Percentiles rank a stretch among this genome's conserved stretches.
These are phyloP conservation scores for Monopterus albus DNA, from an alignment of 2,113 vertebrate genomes.

Conservation along the genomic window DNA sequence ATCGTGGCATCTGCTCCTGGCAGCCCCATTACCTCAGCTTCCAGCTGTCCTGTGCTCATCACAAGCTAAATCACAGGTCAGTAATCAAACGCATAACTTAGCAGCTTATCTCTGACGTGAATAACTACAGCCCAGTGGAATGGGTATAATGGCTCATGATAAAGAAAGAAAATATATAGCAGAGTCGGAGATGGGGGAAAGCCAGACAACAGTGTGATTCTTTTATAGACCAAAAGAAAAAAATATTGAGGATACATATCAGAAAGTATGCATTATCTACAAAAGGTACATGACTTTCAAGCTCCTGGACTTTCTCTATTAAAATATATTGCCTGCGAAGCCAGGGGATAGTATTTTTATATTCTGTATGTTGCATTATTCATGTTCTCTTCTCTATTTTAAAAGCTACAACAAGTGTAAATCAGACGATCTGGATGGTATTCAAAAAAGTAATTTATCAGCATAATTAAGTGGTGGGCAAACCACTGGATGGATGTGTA, in stretches of 20 bases:
- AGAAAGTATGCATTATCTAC: neutral
- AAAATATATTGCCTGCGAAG: conserved; percentile 28
- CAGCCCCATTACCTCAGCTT: conserved; percentile 46
- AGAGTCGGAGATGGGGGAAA: neutral
- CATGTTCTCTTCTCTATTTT: conserved; percentile 35
- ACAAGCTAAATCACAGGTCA: conserved; percentile 23
- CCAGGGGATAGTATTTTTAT: conserved; percentile 12
- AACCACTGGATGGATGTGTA: conserved; percentile 1
- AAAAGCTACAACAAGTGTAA: conserved; percentile 22
- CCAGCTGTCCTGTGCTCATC: conserved; percentile 43
- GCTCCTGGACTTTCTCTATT: conserved; percentile 13
- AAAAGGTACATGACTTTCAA: conserved; percentile 24
- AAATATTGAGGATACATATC: conserved; percentile 13
- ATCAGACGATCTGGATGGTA: conserved; percentile 33
- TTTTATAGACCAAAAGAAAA: neutral
- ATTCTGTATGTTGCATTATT: conserved; percentile 42
- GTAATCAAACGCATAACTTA: conserved; percentile 35
- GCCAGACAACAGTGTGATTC: neutral
- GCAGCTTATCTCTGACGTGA: conserved; percentile 14
- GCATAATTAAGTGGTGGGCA: conserved; percentile 18
- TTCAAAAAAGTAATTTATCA: conserved; percentile 40
- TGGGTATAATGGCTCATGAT: neutral
- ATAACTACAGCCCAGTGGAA: conserved; percentile 1
- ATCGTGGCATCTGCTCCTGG: conserved; percentile 18
- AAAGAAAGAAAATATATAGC: conserved; percentile 18